These are phyloP conservation scores for Thymallus thymallus DNA, from an alignment of 2,113 vertebrate species.

Conservation along the genomic window DNA sequence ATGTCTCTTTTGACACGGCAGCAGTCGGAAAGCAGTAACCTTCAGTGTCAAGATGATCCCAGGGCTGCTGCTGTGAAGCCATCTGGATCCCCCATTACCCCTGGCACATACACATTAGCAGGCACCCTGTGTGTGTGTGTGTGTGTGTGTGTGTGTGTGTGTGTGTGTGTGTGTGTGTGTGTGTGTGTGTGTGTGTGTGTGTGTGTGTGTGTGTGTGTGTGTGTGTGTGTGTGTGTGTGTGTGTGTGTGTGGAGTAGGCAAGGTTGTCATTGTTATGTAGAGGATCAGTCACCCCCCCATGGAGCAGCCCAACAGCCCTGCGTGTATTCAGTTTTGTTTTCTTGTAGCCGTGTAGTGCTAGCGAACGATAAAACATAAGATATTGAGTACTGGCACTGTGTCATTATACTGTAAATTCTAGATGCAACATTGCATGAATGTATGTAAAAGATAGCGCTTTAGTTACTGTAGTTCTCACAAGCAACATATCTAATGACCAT, in stretches of 20 bases:
- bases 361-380: too few relatives aligned
- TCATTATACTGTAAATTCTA: too few relatives aligned
- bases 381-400: too few relatives aligned
- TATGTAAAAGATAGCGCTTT: too few relatives aligned
- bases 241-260: conserved; percentile 6
- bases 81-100: conserved; percentile 28
- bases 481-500: too few relatives aligned
- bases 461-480: too few relatives aligned
- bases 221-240: background rate
- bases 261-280: conserved; percentile 8
- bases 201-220: too few relatives aligned
- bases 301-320: too few relatives aligned
- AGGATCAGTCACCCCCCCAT: background rate
- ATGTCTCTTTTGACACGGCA: too few relatives aligned
- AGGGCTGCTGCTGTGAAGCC: conserved; percentile 32
- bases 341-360: too few relatives aligned
- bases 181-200: background rate
- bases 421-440: too few relatives aligned
- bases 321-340: too few relatives aligned
- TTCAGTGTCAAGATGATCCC: conserved; percentile 4
- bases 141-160: background rate
- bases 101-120: conserved; percentile 14
- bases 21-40: background rate
- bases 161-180: background rate
- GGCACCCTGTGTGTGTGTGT: background rate